phyloP scores from a whole-genome alignment of 2,888 invertebrate genomes.

The Argynnis bischoffii region DNA sequence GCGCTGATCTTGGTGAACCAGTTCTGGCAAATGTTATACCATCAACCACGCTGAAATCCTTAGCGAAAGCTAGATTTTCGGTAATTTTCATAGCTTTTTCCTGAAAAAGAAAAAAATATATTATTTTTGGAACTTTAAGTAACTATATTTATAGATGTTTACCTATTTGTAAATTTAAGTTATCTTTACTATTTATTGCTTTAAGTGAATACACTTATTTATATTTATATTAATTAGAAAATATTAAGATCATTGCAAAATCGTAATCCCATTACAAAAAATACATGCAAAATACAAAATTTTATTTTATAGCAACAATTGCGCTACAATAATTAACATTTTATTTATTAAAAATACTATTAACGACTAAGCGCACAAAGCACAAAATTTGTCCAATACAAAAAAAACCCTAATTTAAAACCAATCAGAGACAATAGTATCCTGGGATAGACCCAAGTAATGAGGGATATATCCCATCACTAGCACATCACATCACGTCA shows the following conservation, averaged over 20 bases:
- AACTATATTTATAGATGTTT: too few species aligned
- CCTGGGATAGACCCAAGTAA: not conserved
- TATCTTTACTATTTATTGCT: not conserved
- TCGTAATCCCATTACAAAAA: too few species aligned
- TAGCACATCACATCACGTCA: slow-evolving; percentile 35
- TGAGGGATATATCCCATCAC: not conserved
- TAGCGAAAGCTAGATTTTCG: slow-evolving; percentile 71
- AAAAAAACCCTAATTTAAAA: not conserved
- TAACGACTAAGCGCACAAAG: not conserved
- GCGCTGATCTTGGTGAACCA: slow-evolving; percentile 69
- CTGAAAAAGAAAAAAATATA: slow-evolving; percentile 50
- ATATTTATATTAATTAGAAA: too few species aligned
- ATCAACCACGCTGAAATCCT: slow-evolving; percentile 67
- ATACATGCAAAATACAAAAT: too few species aligned
- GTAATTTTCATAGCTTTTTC: slow-evolving; percentile 77
- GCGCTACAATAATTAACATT: too few species aligned
- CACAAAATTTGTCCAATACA: not conserved
- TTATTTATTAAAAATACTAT: too few species aligned
- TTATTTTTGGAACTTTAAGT: slow-evolving; percentile 17
- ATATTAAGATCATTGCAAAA: too few species aligned
- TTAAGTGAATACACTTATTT: too few species aligned
- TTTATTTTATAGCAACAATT: too few species aligned
- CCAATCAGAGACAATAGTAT: not conserved
- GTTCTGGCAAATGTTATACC: slow-evolving; percentile 70
- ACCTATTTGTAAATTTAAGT: not conserved